Evolutionary conservation across 2,888 invertebrate species (phyloP), one percentile per base, ranked within the genome.

Genomic region (Lingula anatina): DNA sequence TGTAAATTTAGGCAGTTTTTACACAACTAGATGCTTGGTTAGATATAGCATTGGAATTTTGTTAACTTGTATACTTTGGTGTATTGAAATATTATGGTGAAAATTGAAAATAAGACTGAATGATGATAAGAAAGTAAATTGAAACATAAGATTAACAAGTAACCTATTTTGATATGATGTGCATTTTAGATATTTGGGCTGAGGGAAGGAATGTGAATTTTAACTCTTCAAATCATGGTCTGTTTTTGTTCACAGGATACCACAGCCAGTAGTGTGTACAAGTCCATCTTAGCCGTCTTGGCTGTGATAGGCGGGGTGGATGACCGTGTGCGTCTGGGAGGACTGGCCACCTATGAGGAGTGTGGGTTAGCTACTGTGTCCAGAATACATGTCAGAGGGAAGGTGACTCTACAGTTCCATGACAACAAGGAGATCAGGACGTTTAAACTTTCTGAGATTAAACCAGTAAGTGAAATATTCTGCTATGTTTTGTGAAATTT

Each of bases 261-360:
- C 15, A n/a, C n/a, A 5, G 15, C 5, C n/a, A 40, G 23, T n/a
- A n/a, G n/a, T n/a, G n/a, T n/a, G n/a, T n/a, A n/a, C n/a, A n/a
- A n/a, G n/a, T n/a, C 59, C 24, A 84, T 86, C 0, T 82, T 86
- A 70, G 87, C 88, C 0, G 83, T 85, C 18, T 75, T 89, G 7
- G 83, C 85, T 48, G 81, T 87, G 2, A 83, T 89, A 55, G 89
- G 89, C 5, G 88, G 87, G 2, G 83, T 87, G 61, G 89, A 90
- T 68, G 78, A 80, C 18, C 77, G 88, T 36, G 85, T 86, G 0
- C 80, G 89, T 42, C 83, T 90, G 2, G 90, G 89, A 0, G 84
- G 84, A 1, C 70, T 80, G 26, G 82, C 86, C 0, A 81, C 59
- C 4, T 65, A 75, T 36, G 72, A 69, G n/a, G 73, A 75, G 15